Conservation (phyloP, 2,797 vertebrate species). For the Melopsittacus undulatus region DNA sequence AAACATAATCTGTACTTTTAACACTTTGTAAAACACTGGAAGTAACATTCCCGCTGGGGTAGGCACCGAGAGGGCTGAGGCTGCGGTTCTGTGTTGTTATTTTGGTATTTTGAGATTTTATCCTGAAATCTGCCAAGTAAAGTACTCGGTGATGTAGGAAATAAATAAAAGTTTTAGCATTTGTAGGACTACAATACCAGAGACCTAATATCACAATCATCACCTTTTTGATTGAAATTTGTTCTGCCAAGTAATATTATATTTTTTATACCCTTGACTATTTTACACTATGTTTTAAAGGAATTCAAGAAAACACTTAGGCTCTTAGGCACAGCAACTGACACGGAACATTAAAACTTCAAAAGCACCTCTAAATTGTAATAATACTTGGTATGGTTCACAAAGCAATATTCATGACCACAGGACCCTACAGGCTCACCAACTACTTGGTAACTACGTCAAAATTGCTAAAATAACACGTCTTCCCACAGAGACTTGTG, state of each 20-base stretch:
- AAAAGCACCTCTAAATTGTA: conserved; percentile 1
- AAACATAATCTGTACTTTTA: conserved; percentile 49
- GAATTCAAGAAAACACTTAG: not conserved
- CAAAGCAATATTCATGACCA: not conserved
- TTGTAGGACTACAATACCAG: not conserved
- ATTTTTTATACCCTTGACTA: not conserved
- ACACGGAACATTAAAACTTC: not conserved
- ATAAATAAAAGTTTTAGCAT: not conserved
- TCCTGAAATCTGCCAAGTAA: not conserved
- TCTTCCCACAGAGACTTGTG: not conserved
- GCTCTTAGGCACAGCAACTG: not conserved
- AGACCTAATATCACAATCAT: not conserved
- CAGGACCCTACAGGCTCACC: not conserved
- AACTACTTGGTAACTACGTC: not conserved
- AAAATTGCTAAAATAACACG: conserved; percentile 1
- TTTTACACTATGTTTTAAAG: not conserved
- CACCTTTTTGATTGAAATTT: not conserved
- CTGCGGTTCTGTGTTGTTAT: not conserved
- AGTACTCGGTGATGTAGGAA: not conserved
- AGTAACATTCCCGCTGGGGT: not conserved
- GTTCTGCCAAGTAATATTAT: not conserved
- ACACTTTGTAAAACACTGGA: conserved; percentile 15
- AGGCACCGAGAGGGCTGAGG: not conserved
- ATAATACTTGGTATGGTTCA: not conserved
- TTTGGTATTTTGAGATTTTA: not conserved